Conservation (phyloP, 2,113 vertebrate genomes). For the Merops nubicus region DNA sequence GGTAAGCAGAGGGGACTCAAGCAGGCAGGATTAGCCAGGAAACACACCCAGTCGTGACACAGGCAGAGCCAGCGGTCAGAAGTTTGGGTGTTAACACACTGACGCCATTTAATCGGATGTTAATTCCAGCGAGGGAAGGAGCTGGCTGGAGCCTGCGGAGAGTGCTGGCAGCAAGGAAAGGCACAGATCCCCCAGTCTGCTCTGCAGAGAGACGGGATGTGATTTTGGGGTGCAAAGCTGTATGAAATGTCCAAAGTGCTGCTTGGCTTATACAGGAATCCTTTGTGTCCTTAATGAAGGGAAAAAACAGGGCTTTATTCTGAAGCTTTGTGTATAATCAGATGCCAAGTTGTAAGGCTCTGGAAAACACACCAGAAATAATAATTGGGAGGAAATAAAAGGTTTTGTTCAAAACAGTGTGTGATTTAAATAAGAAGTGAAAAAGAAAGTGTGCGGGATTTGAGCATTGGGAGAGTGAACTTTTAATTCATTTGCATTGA, state of each 20-base stretch:
- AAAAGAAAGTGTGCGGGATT: conserved; percentile 77
- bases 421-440: conserved; percentile 80
- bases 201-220: conserved; percentile 67
- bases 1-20: background rate
- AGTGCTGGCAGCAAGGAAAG: conserved; percentile 73
- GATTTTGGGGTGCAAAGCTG: conserved; percentile 80
- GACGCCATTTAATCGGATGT: conserved; percentile 61
- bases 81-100: conserved; percentile 19
- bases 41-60: fast-evolving
- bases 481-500: conserved; percentile 78
- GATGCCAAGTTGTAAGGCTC: conserved; percentile 79
- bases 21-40: background rate
- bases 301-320: conserved; percentile 78
- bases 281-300: conserved; percentile 84
- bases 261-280: conserved; percentile 77
- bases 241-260: conserved; percentile 78
- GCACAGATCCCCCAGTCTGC: conserved; percentile 71
- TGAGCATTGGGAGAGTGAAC: conserved; percentile 76
- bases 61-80: conserved; percentile 72
- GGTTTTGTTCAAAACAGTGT: conserved; percentile 78
- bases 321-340: conserved; percentile 81
- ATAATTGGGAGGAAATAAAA: conserved; percentile 83
- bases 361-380: conserved; percentile 84
- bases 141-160: conserved; percentile 69
- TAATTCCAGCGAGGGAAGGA: conserved; percentile 73